phyloP scores from a whole-genome alignment of 2,888 invertebrate species.

The Sclerodermus sp. region DNA sequence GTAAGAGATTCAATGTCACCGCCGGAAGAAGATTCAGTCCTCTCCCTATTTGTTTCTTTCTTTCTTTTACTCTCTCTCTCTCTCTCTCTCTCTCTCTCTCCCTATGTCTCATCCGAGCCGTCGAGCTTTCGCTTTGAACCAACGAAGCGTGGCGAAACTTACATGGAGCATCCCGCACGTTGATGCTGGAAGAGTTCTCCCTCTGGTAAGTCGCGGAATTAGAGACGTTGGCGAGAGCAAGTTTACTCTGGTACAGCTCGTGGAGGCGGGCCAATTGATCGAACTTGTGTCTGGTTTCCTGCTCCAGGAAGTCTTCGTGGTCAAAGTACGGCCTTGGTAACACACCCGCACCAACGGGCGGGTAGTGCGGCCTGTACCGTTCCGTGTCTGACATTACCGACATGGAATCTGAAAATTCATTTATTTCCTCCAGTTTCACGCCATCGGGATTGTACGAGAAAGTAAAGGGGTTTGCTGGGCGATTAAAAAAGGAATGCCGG shows the following conservation, averaged over 20 bases:
- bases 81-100: not conserved
- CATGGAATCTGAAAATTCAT: slow-evolving; percentile 55
- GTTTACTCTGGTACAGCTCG: slow-evolving; percentile 78
- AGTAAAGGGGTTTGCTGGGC: no score
- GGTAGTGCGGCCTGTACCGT: slow-evolving; percentile 51
- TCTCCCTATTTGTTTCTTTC: not conserved
- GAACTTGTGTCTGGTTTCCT: slow-evolving; percentile 64
- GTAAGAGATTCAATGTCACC: not conserved
- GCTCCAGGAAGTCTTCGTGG: slow-evolving; percentile 60
- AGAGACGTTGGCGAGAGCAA: slow-evolving; percentile 73
- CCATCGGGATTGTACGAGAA: no score
- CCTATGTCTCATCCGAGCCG: not conserved
- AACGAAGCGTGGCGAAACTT: slow-evolving; percentile 32
- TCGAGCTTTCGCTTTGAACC: slow-evolving; percentile 6
- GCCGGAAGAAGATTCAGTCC: not conserved
- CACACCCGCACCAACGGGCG: slow-evolving; percentile 46
- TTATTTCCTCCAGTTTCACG: not conserved
- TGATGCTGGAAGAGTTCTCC: slow-evolving; percentile 51
- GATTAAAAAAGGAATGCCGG: no score
- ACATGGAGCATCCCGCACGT: slow-evolving; percentile 51
- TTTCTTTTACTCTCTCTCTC: not conserved
- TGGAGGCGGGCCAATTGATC: slow-evolving; percentile 81
- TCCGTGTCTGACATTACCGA: slow-evolving; percentile 57
- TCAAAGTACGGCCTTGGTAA: slow-evolving; percentile 53
- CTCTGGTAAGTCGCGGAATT: slow-evolving; percentile 66